These are phyloP conservation scores for Eupeodes corollae DNA, from an alignment of 1,140 invertebrate species.

Conservation along the genomic window DNA sequence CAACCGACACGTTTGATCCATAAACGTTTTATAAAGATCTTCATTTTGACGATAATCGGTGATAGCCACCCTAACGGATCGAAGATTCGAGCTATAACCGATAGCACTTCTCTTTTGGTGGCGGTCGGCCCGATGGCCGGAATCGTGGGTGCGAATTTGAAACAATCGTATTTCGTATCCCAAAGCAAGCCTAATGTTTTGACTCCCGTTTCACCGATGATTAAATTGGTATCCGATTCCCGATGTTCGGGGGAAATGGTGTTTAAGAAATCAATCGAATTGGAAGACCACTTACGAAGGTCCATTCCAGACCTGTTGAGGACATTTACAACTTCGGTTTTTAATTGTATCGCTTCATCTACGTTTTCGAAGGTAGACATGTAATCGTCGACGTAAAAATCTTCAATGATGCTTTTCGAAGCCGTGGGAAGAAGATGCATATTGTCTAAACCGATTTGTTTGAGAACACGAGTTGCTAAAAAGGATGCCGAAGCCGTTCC, in stretches of 20 bases:
- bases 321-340: no score
- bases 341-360: not conserved
- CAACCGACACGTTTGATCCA: conserved; percentile 23
- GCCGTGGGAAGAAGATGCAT: not conserved
- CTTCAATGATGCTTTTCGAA: not conserved
- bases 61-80: conserved; percentile 30
- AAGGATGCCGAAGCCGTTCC: conserved; percentile 23
- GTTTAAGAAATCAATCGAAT: not conserved
- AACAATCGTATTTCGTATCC: conserved; percentile 14
- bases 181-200: conserved; percentile 18
- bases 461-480: conserved; percentile 24
- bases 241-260: not conserved
- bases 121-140: conserved; percentile 4
- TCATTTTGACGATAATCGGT: conserved; percentile 20
- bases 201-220: not conserved
- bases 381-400: conserved; percentile 2
- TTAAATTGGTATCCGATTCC: not conserved
- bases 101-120: conserved; percentile 23
- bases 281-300: conserved; percentile 1
- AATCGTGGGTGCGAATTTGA: conserved; percentile 12
- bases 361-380: not conserved
- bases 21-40: conserved; percentile 27
- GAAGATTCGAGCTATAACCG: conserved; percentile 20
- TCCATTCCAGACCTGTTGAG: not conserved
- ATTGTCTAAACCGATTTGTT: no score